A percentile compares a stretch with the other conserved stretches of the same genome.
Conservation (phyloP, 2,797 vertebrate species). For the Pyrocephalus nanus region DNA sequence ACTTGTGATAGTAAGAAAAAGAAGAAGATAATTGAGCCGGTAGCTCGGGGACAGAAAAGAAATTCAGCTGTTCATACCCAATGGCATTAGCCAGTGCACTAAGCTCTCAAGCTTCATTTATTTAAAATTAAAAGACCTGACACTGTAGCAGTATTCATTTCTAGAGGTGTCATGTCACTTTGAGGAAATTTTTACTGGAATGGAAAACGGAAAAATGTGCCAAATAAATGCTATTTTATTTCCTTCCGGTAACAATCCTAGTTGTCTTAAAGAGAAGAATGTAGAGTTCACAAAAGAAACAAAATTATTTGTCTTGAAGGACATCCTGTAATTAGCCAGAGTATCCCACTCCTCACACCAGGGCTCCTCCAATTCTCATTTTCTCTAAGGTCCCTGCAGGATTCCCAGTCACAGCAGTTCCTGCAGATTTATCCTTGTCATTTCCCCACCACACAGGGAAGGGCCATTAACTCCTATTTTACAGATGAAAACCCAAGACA, state of each 20-base stretch:
- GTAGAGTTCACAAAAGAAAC: not conserved
- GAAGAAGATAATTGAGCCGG: not conserved
- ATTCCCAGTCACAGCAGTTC: not conserved
- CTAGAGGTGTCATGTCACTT: slow-evolving; percentile 45
- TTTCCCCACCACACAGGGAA: not conserved
- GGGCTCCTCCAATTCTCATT: slow-evolving; percentile 14
- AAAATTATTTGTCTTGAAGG: slow-evolving; percentile 37
- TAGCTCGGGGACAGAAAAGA: slow-evolving; percentile 25
- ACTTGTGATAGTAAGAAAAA: not conserved
- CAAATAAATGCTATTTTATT: slow-evolving; percentile 31
- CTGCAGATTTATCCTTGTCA: not conserved
- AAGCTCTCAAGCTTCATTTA: slow-evolving; percentile 42
- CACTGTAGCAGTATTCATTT: slow-evolving; percentile 29
- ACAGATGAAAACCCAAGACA: not conserved
- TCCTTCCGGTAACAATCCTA: not conserved
- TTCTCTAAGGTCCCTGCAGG: not conserved
- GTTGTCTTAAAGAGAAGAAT: not conserved
- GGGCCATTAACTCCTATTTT: not conserved
- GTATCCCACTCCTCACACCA: not conserved
- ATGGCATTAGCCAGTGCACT: slow-evolving; percentile 8
- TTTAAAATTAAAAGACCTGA: slow-evolving; percentile 60
- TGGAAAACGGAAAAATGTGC: slow-evolving; percentile 14
- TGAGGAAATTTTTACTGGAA: slow-evolving; percentile 37
- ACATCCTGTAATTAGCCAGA: slow-evolving; percentile 14
- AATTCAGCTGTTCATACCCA: slow-evolving; percentile 42